Conservation (phyloP, 1,140 invertebrate species). For the Pogonomyrmex barbatus region DNA sequence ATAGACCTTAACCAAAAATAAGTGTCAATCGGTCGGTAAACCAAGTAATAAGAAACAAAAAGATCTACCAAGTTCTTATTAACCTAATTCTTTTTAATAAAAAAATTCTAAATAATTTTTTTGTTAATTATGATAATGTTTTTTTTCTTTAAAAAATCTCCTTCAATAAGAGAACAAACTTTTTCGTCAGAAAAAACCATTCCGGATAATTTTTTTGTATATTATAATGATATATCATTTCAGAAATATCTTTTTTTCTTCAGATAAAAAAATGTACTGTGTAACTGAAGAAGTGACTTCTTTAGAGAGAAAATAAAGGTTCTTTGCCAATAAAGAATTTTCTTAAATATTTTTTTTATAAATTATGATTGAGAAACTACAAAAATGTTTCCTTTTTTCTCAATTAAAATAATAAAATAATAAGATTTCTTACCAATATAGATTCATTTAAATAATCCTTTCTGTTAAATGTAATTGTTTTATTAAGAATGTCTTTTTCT, state of each 20-base stretch:
- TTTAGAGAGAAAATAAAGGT: background rate
- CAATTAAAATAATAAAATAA: slow-evolving; percentile 2
- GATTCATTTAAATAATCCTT: background rate
- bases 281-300: background rate
- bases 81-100: too few species aligned
- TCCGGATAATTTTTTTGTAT: too few species aligned
- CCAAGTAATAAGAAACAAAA: too few species aligned
- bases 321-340: background rate
- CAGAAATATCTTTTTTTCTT: background rate
- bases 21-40: background rate
- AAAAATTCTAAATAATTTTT: background rate
- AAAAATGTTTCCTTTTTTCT: background rate
- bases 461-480: slow-evolving; percentile 13
- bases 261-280: background rate
- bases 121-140: background rate
- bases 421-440: slow-evolving; percentile 10
- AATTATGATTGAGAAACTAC: background rate
- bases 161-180: too few species aligned
- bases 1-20: background rate
- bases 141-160: background rate
- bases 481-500: slow-evolving; percentile 26
- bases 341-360: background rate
- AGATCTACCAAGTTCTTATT: too few species aligned
- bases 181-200: too few species aligned
- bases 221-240: too few species aligned